A percentile compares a stretch with the other conserved stretches of the same genome.
These are phyloP conservation scores for Kryptopterus vitreolus DNA, from an alignment of 2,797 vertebrate species.

Conservation along the genomic window DNA sequence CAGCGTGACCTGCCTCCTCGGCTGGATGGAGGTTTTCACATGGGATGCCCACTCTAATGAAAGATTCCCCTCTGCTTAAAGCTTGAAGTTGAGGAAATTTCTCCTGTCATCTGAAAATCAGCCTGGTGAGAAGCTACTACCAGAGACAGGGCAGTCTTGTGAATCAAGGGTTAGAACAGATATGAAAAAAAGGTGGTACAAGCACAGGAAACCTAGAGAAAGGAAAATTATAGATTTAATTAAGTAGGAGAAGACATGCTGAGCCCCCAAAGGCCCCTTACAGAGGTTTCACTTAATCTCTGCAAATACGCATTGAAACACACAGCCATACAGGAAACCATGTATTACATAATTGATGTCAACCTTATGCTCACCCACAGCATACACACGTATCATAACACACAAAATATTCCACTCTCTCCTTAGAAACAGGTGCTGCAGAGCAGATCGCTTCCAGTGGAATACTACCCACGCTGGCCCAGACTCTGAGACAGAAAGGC, in stretches of 20 bases:
- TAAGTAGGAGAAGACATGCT: not conserved
- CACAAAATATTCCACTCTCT: constrained; percentile 26
- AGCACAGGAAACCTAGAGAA: not conserved
- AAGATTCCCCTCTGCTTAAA: constrained; percentile 32
- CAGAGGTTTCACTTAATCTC: not conserved
- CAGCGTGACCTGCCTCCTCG: constrained; percentile 53
- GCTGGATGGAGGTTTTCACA: constrained; percentile 37
- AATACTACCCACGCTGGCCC: constrained; percentile 75
- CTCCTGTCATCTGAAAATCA: not conserved
- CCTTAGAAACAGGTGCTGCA: constrained; percentile 76
- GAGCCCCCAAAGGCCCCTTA: not conserved
- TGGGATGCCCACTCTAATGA: constrained; percentile 35
- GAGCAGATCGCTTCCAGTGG: constrained; percentile 71
- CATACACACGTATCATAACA: not conserved
- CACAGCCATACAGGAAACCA: not conserved
- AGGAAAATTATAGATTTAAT: constrained; percentile 15
- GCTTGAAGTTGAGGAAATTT: constrained; percentile 15
- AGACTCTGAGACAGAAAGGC: constrained; percentile 71
- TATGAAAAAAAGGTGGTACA: constrained; percentile 24
- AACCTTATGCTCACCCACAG: not conserved
- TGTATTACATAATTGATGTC: not conserved
- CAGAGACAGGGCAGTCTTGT: constrained; percentile 5
- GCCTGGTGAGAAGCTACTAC: constrained; percentile 15
- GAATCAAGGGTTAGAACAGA: constrained; percentile 7
- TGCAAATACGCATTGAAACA: not conserved